These are phyloP conservation scores for Polyommatus iphigenia DNA, from an alignment of 2,888 invertebrate species.

Conservation along the genomic window DNA sequence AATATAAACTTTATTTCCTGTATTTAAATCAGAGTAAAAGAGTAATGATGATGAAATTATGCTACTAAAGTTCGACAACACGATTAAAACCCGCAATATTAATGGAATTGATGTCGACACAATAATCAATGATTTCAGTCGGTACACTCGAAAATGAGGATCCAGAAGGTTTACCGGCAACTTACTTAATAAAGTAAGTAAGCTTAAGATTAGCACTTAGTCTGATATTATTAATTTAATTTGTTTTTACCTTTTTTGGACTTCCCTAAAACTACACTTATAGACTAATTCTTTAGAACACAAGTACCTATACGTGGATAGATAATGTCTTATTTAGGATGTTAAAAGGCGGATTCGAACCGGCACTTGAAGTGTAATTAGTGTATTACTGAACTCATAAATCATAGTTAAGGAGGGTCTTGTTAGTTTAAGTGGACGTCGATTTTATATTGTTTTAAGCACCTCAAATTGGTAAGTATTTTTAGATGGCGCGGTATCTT, in stretches of 20 bases:
- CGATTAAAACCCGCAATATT: too few species aligned
- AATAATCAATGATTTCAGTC: too few species aligned
- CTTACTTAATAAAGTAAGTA: too few species aligned
- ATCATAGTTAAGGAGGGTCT: constrained; percentile 48
- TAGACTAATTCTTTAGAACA: not conserved
- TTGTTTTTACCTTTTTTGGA: not conserved
- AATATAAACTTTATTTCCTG: too few species aligned
- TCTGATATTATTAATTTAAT: too few species aligned
- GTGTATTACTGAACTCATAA: constrained; percentile 41
- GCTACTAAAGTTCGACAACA: too few species aligned
- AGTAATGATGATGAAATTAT: too few species aligned
- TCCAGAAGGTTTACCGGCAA: too few species aligned
- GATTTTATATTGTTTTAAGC: constrained; percentile 20
- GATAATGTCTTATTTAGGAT: constrained; percentile 26
- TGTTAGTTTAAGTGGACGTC: constrained; percentile 43
- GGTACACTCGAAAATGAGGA: too few species aligned
- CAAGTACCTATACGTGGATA: not conserved
- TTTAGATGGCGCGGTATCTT: not conserved
- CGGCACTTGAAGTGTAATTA: constrained; percentile 40
- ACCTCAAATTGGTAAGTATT: not conserved
- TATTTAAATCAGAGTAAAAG: too few species aligned
- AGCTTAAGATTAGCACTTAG: too few species aligned
- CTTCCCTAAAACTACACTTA: not conserved
- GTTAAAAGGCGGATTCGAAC: constrained; percentile 35
- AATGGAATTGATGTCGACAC: too few species aligned